These are phyloP conservation scores for Casuarius casuarius DNA, from an alignment of 2,113 vertebrate genomes.

Conservation along the genomic window DNA sequence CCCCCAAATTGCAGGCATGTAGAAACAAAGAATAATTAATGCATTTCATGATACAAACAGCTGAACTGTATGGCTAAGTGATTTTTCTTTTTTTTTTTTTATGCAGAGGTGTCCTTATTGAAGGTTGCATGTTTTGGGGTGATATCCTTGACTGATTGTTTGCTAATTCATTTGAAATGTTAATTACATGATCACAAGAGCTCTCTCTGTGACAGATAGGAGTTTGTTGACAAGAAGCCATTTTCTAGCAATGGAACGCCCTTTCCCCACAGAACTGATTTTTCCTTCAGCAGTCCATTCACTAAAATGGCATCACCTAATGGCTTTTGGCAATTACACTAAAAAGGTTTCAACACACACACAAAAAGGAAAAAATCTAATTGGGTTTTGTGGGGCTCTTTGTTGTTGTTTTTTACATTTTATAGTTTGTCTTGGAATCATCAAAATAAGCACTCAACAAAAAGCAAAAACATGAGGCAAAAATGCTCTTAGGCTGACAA, in stretches of 20 bases:
- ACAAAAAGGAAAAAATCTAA: background rate
- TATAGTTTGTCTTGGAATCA: background rate
- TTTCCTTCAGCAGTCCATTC: background rate
- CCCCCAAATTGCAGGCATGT: background rate
- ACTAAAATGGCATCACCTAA: background rate
- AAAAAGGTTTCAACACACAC: background rate
- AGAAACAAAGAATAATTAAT: background rate
- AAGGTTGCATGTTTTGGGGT: background rate
- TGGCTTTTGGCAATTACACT: constrained; percentile 18
- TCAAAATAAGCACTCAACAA: background rate
- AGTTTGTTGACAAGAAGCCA: background rate
- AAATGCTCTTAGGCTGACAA: background rate
- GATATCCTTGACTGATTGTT: background rate
- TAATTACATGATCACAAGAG: background rate
- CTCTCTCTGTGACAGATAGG: background rate
- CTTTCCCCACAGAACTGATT: background rate
- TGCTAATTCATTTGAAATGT: constrained; percentile 11
- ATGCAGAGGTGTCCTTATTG: background rate
- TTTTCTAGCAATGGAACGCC: background rate
- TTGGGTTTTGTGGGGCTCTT: background rate
- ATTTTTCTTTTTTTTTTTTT: background rate
- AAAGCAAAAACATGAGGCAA: background rate
- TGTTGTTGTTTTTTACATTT: background rate
- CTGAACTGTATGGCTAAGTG: background rate
- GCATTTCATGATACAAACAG: background rate